Percentiles rank a stretch among this genome's conserved stretches.
phyloP scores from a whole-genome alignment of 2,113 vertebrate genomes.

The Nannospalax galili region DNA sequence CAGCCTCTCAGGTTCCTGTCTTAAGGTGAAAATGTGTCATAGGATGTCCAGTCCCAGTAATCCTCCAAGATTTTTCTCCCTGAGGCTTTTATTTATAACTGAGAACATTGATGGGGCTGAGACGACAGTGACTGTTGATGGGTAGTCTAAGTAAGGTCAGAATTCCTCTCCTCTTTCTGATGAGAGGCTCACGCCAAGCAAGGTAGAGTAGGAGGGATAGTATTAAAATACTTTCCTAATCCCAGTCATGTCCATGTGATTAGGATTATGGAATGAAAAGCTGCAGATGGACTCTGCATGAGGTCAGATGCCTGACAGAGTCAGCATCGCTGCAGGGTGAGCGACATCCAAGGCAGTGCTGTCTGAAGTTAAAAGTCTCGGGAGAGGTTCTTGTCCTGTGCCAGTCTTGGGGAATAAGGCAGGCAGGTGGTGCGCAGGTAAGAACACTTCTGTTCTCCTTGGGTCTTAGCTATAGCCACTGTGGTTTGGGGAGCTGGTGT shows the following conservation, averaged over 20 bases:
- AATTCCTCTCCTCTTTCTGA: background rate
- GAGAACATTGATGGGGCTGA: background rate
- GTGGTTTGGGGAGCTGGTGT: background rate
- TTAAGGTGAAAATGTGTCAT: constrained; percentile 24
- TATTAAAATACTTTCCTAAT: constrained; percentile 11
- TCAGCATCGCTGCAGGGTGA: background rate
- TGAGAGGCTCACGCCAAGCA: background rate
- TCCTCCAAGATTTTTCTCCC: background rate
- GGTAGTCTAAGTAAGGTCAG: background rate
- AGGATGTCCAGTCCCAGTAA: background rate
- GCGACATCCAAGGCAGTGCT: background rate
- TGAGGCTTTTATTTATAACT: background rate
- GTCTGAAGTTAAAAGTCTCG: background rate
- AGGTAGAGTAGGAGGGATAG: background rate
- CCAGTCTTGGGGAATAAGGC: accelerated
- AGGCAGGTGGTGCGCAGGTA: background rate
- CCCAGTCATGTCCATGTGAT: background rate
- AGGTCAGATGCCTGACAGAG: background rate
- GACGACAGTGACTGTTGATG: background rate
- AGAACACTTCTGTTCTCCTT: background rate
- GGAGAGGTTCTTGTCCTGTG: background rate
- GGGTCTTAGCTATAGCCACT: background rate
- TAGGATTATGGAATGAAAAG: constrained; percentile 43
- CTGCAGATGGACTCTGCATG: background rate
- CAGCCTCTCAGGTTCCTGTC: too few relatives aligned